Evolutionary conservation across 2,113 vertebrate genomes (phyloP).

Genomic region (Mesitornis unicolor): DNA sequence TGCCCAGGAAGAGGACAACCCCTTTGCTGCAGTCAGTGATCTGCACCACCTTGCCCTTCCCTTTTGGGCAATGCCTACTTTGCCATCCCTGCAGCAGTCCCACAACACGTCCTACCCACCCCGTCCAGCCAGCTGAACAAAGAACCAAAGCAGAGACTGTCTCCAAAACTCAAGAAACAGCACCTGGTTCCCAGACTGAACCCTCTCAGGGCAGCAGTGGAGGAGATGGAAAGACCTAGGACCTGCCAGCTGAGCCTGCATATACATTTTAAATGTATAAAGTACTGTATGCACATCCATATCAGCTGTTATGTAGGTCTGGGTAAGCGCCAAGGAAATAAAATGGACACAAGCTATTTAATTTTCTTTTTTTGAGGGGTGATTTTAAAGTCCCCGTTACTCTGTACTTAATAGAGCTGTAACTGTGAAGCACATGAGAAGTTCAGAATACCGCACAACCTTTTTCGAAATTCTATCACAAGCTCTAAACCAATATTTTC

Average conservation of each 20-base stretch:
- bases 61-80: neutral
- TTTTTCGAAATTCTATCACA: conserved; percentile 12
- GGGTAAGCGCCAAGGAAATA: fast-evolving
- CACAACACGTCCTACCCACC: neutral
- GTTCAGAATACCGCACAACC: neutral
- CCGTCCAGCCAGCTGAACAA: neutral
- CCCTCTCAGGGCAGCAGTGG: neutral
- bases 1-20: neutral
- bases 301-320: neutral
- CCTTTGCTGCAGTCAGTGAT: neutral
- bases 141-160: neutral
- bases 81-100: neutral
- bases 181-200: neutral
- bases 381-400: neutral
- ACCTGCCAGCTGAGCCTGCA: neutral
- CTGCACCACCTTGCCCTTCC: neutral
- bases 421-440: neutral
- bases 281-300: neutral
- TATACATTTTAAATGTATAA: too few species aligned
- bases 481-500: conserved; percentile 38
- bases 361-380: neutral
- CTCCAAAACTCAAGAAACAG: neutral
- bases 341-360: neutral
- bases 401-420: neutral
- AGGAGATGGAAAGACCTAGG: neutral